phyloP scores from a whole-genome alignment of 2,113 vertebrate species.

The Desmodus rotundus region DNA sequence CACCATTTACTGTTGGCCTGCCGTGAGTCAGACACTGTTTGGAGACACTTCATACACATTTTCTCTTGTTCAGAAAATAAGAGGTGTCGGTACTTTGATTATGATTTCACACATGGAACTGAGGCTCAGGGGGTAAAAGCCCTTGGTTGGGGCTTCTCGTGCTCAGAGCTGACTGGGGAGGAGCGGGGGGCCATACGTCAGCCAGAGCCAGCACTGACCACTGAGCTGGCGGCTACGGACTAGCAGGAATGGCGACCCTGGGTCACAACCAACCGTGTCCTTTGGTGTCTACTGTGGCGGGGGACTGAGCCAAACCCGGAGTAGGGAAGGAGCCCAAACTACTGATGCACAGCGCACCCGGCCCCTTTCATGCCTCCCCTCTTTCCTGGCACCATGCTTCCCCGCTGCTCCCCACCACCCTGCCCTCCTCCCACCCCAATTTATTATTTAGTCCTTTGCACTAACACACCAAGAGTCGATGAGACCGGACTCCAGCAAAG shows the following conservation, averaged over 20 bases:
- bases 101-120: neutral
- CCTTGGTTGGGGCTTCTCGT: accelerated
- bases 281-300: too few relatives aligned
- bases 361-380: neutral
- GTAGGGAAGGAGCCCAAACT: accelerated
- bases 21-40: too few relatives aligned
- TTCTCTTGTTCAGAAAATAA: neutral
- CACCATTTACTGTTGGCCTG: too few relatives aligned
- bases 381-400: too few relatives aligned
- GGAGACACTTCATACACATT: neutral
- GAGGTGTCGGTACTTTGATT: neutral
- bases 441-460: neutral
- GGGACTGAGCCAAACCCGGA: too few relatives aligned
- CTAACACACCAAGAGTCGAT: neutral
- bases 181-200: neutral
- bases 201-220: accelerated
- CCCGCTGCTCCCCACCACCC: accelerated
- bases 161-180: accelerated
- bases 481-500: neutral
- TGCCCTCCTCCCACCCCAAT: neutral
- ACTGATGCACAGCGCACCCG: accelerated
- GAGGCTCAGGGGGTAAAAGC: neutral
- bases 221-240: accelerated
- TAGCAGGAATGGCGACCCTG: accelerated
- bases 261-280: accelerated